Base-by-base conservation (phyloP, 1,140 invertebrate species). In the Bicyclus anynana region DNA sequence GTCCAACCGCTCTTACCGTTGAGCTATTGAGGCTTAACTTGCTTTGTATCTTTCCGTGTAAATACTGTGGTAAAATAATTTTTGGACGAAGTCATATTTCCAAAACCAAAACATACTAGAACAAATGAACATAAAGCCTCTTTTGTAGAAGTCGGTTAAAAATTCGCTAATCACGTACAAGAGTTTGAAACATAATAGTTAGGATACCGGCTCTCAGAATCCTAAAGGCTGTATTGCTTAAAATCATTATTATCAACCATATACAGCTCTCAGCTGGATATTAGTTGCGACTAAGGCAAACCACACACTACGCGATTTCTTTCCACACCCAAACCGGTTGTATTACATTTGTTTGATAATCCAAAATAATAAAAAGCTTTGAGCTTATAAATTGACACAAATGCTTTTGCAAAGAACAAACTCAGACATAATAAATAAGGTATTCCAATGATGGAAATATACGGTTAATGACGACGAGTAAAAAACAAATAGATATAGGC, bases 401-500 rank as follows among this genome's bases (percentile, higher is more conserved):
- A 44, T 55, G 21, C 27, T 23, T 35, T 18, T 14, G 18, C 35
- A 14, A 35, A 5, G 23, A 13, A 55, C 53, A 21, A 46, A 55
- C 38, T 53, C 40, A 51, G 20, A n/a, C 33, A 51, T 10, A 9
- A 6, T 42, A 53, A 55, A 55, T 46, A 55, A 55, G 53, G 42
- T 18, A 35, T 47, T 38, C 26, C 44, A 13, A 16, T 55, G 37
- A 55, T 55, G 42, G 37, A 23, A 46, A 47, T 40, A 14, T 47
- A 47, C 44, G 55, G 46, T 35, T 72, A 73, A 80, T 79, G 68
- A 80, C 77, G 65, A 71, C 72, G 64, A 18, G 64, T 67, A 83
- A 81, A 80, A 80, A 74, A 61, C 26, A 62, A 69, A 72, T 69
- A 59, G 66, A 51, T n/a, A 59, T 62, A 54, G 42, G 37, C n/a